These are phyloP conservation scores for Synanthedon vespiformis DNA, from an alignment of 2,888 invertebrate species.

Conservation along the genomic window DNA sequence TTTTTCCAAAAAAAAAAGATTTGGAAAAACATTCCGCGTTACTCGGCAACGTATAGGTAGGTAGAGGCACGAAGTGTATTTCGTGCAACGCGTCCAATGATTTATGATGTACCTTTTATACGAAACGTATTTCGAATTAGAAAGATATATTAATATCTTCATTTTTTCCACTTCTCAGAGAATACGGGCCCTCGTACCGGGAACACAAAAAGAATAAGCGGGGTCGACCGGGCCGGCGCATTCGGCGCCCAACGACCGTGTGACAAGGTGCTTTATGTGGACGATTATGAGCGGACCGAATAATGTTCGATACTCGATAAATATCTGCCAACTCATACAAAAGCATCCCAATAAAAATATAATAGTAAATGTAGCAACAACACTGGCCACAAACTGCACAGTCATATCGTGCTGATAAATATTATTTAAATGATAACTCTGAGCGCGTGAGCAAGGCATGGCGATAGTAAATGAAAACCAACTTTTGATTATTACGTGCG, in stretches of 20 bases:
- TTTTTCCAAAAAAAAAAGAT: constrained; percentile 47
- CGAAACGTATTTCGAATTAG: constrained; percentile 69
- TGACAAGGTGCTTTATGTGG: constrained; percentile 70
- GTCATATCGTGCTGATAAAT: constrained; percentile 62
- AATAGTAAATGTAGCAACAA: constrained; percentile 68
- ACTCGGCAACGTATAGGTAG: constrained; percentile 30
- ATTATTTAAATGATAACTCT: constrained; percentile 54
- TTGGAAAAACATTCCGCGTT: constrained; percentile 23
- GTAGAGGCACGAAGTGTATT: constrained; percentile 29
- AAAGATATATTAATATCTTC: constrained; percentile 70
- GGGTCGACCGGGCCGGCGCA: constrained; percentile 51
- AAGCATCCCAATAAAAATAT: constrained; percentile 69
- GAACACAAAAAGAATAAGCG: constrained; percentile 61
- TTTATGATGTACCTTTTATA: constrained; percentile 65
- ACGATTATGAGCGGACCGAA: constrained; percentile 67
- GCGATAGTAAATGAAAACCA: constrained; percentile 33
- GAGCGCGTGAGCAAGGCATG: constrained; percentile 28
- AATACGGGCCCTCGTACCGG: constrained; percentile 53
- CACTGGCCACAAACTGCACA: constrained; percentile 60
- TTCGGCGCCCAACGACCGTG: constrained; percentile 68
- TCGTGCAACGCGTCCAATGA: constrained; percentile 52
- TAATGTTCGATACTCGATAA: constrained; percentile 69
- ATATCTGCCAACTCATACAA: constrained; percentile 72
- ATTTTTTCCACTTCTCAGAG: constrained; percentile 69
- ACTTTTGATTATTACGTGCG: constrained; percentile 10